These are phyloP conservation scores for Ypsolopha scabrella DNA, from an alignment of 2,888 invertebrate genomes.

Conservation along the genomic window DNA sequence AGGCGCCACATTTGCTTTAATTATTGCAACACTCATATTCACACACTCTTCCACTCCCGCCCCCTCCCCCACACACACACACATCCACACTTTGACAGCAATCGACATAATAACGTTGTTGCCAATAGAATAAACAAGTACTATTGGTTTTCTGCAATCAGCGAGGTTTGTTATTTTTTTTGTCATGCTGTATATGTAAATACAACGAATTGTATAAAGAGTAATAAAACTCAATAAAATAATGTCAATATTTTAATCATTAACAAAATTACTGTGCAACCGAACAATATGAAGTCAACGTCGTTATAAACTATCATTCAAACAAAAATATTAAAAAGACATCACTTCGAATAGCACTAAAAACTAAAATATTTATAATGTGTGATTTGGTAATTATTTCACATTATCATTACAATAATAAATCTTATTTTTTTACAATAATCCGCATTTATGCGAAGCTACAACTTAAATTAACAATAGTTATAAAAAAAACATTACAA, in stretches of 20 bases:
- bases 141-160: no score
- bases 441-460: slow-evolving; percentile 4
- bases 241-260: slow-evolving; percentile 39
- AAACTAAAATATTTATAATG: slow-evolving; percentile 7
- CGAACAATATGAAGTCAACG: slow-evolving; percentile 56
- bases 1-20: no score
- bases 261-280: slow-evolving; percentile 57
- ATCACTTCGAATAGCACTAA: slow-evolving; percentile 26
- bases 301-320: slow-evolving; percentile 62
- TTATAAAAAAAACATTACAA: background rate
- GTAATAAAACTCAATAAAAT: slow-evolving; percentile 14
- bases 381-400: slow-evolving; percentile 46
- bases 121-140: no score
- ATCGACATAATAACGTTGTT: no score
- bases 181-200: no score
- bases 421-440: slow-evolving; percentile 3
- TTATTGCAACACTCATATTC: no score
- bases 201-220: no score
- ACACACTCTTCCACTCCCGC: no score
- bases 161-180: no score
- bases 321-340: slow-evolving; percentile 52
- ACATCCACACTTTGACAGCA: no score
- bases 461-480: background rate
- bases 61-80: no score
- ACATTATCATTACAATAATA: slow-evolving; percentile 13